Evolutionary conservation across 2,113 vertebrate genomes (phyloP).

Genomic region (Tinamus guttatus): DNA sequence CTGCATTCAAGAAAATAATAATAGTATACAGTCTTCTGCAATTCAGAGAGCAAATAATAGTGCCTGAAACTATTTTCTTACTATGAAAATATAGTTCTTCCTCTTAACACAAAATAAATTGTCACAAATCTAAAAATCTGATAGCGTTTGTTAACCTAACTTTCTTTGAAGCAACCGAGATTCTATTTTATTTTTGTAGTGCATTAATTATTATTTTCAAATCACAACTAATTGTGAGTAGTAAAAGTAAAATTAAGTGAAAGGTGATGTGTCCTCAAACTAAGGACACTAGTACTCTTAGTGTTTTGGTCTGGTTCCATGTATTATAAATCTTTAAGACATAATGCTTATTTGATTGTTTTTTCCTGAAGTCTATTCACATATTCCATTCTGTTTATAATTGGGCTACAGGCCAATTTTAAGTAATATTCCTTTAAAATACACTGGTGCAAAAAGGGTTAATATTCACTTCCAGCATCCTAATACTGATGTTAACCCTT

Average conservation of each 20-base stretch:
- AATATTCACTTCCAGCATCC: background rate
- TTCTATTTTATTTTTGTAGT: background rate
- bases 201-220: background rate
- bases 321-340: background rate
- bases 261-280: background rate
- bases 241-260: background rate
- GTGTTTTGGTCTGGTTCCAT: background rate
- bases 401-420: background rate
- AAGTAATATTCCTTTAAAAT: background rate
- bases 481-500: conserved; percentile 4
- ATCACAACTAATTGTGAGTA: background rate
- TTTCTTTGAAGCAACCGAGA: background rate
- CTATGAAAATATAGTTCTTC: background rate
- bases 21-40: background rate
- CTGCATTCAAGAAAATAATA: background rate
- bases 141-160: background rate
- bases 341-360: background rate
- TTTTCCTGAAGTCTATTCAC: background rate
- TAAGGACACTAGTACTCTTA: background rate
- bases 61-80: conserved; percentile 39
- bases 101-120: background rate
- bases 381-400: background rate
- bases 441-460: background rate
- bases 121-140: background rate
- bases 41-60: background rate